Evolutionary conservation across 1,140 invertebrate species (phyloP).

Genomic region (Drosophila aff.): DNA sequence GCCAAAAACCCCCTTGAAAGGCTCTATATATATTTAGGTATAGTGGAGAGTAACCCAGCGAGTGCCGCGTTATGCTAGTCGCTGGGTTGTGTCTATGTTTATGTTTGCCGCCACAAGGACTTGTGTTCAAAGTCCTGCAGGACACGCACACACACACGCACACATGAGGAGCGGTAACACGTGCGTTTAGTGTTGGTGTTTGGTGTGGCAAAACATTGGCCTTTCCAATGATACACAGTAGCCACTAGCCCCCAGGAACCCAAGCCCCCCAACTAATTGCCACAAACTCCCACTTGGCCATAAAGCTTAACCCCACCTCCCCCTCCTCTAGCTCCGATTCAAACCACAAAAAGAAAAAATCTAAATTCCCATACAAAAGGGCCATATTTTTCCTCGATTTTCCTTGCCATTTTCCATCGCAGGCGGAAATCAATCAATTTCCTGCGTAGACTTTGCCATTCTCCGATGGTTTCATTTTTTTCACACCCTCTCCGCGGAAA

Average conservation of each 20-base stretch:
- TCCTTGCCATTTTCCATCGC: slow-evolving; percentile 19
- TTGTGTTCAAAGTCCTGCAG: slow-evolving; percentile 47
- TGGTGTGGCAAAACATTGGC: slow-evolving; percentile 51
- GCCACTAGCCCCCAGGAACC: slow-evolving; percentile 1
- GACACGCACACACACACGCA: slow-evolving; percentile 28
- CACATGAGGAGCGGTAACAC: slow-evolving; percentile 5
- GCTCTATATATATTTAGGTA: background rate
- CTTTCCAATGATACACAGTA: slow-evolving; percentile 17
- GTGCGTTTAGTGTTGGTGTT: slow-evolving; percentile 47
- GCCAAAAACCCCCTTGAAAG: slow-evolving; percentile 37
- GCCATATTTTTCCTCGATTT: slow-evolving; percentile 41
- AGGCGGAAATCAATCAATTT: slow-evolving; percentile 79
- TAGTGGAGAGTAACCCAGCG: background rate
- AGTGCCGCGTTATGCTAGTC: slow-evolving; percentile 20
- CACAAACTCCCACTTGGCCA: background rate
- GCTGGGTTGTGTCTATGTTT: slow-evolving; percentile 63
- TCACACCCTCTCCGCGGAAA: slow-evolving; percentile 11
- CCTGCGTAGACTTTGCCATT: slow-evolving; percentile 71
- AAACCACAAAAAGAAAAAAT: background rate
- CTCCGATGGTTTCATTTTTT: slow-evolving; percentile 4
- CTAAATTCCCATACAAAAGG: slow-evolving; percentile 23
- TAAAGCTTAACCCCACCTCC: background rate
- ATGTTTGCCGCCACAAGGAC: slow-evolving; percentile 58
- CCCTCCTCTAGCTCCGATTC: background rate
- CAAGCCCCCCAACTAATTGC: slow-evolving; percentile 27